phyloP scores from a whole-genome alignment of 1,140 invertebrate genomes.

The Microplitis mediator region DNA sequence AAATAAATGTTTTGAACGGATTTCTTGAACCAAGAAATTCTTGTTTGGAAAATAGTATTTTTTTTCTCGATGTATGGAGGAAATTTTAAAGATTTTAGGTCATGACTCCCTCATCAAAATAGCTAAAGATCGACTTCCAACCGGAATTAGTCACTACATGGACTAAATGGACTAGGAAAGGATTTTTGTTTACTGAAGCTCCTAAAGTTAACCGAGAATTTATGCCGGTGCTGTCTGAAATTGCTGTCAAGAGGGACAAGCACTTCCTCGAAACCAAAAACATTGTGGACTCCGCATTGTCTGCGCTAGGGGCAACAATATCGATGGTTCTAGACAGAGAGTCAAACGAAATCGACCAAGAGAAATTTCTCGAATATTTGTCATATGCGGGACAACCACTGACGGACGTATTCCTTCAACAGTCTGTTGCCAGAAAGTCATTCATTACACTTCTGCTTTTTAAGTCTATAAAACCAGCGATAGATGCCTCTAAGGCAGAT shows the following conservation, averaged over 20 bases:
- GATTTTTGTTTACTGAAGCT: constrained; percentile 12
- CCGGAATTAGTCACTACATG: not conserved
- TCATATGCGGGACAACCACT: constrained; percentile 13
- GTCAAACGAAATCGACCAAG: constrained; percentile 7
- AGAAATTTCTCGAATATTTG: constrained; percentile 8
- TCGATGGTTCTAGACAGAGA: constrained; percentile 25
- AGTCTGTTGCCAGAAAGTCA: constrained; percentile 21
- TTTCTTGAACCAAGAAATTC: too few relatives aligned
- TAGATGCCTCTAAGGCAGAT: constrained; percentile 20
- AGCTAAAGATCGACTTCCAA: not conserved
- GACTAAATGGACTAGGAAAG: not conserved
- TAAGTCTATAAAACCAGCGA: constrained; percentile 17
- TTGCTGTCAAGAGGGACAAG: constrained; percentile 32
- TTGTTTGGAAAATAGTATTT: too few relatives aligned
- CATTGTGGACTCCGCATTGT: constrained; percentile 25
- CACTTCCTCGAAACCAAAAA: constrained; percentile 34
- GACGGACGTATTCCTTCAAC: constrained; percentile 14
- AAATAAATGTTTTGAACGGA: too few relatives aligned
- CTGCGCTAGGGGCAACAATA: constrained; percentile 24
- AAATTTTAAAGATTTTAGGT: not conserved
- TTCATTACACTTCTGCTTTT: constrained; percentile 24
- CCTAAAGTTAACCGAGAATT: constrained; percentile 4
- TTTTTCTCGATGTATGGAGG: too few relatives aligned
- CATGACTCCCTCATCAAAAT: not conserved
- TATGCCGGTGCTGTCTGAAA: constrained; percentile 16